These are phyloP conservation scores for Malacosoma neustria DNA, from an alignment of 2,888 invertebrate genomes.

Conservation along the genomic window DNA sequence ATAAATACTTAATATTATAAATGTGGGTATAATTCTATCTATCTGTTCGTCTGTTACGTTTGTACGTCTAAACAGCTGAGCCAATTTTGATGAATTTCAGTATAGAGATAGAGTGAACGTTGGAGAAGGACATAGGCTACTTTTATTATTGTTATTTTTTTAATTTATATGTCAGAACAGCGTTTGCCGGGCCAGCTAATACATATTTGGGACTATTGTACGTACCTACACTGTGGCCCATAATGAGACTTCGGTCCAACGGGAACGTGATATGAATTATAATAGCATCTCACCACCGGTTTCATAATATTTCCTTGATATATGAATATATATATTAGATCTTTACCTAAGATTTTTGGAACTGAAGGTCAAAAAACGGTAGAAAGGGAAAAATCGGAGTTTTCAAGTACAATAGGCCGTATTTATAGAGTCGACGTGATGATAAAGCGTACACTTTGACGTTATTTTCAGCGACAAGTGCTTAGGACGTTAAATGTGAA, in stretches of 20 bases:
- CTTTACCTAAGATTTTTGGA: not conserved
- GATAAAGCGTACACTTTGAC: not conserved
- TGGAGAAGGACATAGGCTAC: too few species aligned
- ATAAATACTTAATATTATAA: too few species aligned
- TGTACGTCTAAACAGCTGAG: too few species aligned
- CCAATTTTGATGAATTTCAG: too few species aligned
- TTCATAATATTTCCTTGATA: slow-evolving; percentile 28
- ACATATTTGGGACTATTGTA: too few species aligned
- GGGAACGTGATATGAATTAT: slow-evolving; percentile 23
- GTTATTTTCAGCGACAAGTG: not conserved
- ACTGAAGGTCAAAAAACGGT: not conserved
- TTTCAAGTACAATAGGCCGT: not conserved
- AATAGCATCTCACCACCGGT: slow-evolving; percentile 18
- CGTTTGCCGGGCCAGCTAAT: too few species aligned
- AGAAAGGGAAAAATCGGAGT: not conserved
- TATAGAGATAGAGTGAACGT: too few species aligned
- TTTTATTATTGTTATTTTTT: too few species aligned
- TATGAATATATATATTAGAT: slow-evolving; percentile 10
- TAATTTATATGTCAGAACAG: too few species aligned
- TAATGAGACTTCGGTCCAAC: slow-evolving; percentile 6
- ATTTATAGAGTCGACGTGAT: not conserved
- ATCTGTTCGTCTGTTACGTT: too few species aligned
- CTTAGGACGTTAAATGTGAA: not conserved
- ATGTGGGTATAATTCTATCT: too few species aligned
- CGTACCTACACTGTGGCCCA: slow-evolving; percentile 1